phyloP scores from a whole-genome alignment of 1,140 invertebrate genomes.

The Magallana ariakensis region DNA sequence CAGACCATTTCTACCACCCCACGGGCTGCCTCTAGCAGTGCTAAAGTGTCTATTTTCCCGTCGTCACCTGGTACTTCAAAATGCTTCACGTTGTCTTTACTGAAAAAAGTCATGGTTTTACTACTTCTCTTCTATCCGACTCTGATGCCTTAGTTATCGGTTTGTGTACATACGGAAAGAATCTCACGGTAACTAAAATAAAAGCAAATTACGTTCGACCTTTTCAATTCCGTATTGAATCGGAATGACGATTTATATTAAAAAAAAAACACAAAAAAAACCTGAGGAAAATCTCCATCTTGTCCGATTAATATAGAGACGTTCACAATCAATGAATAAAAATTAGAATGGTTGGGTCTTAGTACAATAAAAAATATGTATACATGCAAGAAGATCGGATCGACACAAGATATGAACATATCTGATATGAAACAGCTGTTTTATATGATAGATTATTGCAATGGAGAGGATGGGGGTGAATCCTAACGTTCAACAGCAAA shows the following conservation, averaged over 20 bases:
- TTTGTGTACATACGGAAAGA: conserved; percentile 2
- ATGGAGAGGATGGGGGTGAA: too few species aligned
- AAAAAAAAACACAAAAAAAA: not conserved
- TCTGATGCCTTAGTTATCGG: not conserved
- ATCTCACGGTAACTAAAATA: conserved; percentile 2
- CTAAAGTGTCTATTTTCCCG: not conserved
- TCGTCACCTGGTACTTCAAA: conserved; percentile 13
- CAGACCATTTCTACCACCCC: conserved; percentile 21
- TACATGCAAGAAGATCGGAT: too few species aligned
- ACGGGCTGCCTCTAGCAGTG: not conserved
- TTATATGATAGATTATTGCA: too few species aligned
- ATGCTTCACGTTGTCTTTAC: conserved; percentile 17
- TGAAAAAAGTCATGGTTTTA: conserved; percentile 21
- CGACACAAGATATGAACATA: too few species aligned
- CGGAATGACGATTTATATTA: not conserved
- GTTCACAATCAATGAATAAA: too few species aligned
- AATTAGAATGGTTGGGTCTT: too few species aligned
- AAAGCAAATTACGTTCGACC: not conserved
- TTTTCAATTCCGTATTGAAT: not conserved
- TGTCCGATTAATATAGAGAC: too few species aligned
- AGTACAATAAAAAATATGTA: too few species aligned
- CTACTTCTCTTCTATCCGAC: not conserved
- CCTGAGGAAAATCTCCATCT: too few species aligned
- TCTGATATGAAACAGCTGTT: too few species aligned
- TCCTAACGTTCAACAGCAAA: too few species aligned